These are phyloP conservation scores for Axis porcinus DNA, from an alignment of 2,113 vertebrate genomes.

Conservation along the genomic window DNA sequence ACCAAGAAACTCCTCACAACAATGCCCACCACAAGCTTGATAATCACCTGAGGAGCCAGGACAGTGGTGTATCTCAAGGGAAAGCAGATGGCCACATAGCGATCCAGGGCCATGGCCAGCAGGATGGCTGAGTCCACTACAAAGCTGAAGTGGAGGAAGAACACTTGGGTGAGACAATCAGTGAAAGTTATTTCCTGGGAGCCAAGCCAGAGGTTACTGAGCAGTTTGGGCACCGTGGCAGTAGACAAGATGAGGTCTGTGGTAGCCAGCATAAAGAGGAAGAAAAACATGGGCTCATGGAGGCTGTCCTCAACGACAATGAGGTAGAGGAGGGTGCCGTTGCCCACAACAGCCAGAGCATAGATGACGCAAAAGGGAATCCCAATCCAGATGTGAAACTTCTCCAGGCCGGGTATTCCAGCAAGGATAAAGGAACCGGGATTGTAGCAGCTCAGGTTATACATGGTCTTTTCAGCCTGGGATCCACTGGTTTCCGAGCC, in stretches of 20 bases:
- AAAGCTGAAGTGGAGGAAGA: conserved; percentile 74
- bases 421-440: conserved; percentile 41
- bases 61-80: conserved; percentile 64
- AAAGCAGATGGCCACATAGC: conserved; percentile 66
- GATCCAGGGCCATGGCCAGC: conserved; percentile 68
- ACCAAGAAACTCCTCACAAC: conserved; percentile 51
- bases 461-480: conserved; percentile 5
- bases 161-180: conserved; percentile 75
- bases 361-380: conserved; percentile 59
- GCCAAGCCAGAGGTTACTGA: conserved; percentile 47
- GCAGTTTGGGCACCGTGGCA: conserved; percentile 56
- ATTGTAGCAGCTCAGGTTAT: conserved; percentile 57
- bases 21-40: background rate
- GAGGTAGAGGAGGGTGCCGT: conserved; percentile 55
- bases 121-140: conserved; percentile 67
- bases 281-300: conserved; percentile 62
- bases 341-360: conserved; percentile 52
- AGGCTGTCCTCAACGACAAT: conserved; percentile 54
- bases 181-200: conserved; percentile 55
- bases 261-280: conserved; percentile 53
- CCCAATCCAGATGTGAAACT: conserved; percentile 57
- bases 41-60: conserved; percentile 1
- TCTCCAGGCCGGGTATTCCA: conserved; percentile 69
- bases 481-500: background rate
- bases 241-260: conserved; percentile 58